Conservation (phyloP, 2,888 invertebrate species). For the Acleris holmiana region DNA sequence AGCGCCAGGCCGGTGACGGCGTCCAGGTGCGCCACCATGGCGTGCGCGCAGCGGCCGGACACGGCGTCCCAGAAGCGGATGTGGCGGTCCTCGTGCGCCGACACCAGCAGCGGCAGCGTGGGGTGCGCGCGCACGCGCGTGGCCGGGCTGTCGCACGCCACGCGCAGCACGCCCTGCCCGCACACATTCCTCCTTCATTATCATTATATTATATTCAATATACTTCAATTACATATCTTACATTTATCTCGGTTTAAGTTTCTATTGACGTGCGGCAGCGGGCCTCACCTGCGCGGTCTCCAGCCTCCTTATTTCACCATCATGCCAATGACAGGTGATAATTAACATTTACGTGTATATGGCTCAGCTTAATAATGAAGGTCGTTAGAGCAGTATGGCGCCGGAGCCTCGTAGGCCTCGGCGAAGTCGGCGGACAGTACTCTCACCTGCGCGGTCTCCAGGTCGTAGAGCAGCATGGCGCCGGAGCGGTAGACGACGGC, state of each 20-base stretch:
- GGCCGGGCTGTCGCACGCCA: slow-evolving; percentile 86
- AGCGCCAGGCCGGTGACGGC: slow-evolving; percentile 99
- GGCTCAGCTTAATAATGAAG: no score
- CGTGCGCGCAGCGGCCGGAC: slow-evolving; percentile 96
- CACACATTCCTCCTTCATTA: neutral
- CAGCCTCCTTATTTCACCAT: no score
- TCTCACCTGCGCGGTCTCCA: slow-evolving; percentile 39
- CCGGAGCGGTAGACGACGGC: no score
- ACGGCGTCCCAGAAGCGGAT: slow-evolving; percentile 99
- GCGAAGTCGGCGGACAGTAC: slow-evolving; percentile 84
- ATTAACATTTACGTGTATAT: no score
- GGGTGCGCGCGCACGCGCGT: slow-evolving; percentile 97
- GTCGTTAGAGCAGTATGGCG: neutral
- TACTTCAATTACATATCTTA: no score
- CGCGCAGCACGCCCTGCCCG: slow-evolving; percentile 83
- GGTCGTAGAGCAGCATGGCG: no score
- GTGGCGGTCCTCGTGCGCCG: slow-evolving; percentile 98
- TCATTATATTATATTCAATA: no score
- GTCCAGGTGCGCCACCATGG: slow-evolving; percentile 99
- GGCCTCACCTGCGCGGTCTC: no score
- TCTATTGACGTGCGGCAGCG: no score
- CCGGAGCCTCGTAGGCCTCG: neutral
- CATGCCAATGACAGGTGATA: no score
- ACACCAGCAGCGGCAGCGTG: slow-evolving; percentile 96
- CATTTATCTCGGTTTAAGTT: no score